Evolutionary conservation across 2,113 vertebrate species (phyloP).

Genomic region (Sturnus vulgaris): DNA sequence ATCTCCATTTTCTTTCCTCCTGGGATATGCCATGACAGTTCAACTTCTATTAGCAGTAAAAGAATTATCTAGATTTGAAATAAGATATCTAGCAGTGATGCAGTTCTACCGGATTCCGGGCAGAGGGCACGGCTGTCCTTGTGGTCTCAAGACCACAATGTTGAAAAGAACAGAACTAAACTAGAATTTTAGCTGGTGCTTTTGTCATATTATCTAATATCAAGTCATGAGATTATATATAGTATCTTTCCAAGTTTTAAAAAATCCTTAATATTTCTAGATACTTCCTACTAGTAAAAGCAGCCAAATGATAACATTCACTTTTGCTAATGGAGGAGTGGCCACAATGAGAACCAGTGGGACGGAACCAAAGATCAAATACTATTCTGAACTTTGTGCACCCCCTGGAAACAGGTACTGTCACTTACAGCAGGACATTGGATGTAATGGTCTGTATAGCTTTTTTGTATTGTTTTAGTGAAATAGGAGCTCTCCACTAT

Average conservation of each 20-base stretch:
- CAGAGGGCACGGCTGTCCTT: background rate
- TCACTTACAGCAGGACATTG: background rate
- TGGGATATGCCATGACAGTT: background rate
- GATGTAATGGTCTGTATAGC: background rate
- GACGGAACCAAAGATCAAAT: conserved; percentile 98
- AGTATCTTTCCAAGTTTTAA: background rate
- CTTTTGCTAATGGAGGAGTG: conserved; percentile 90
- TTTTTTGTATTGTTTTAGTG: background rate
- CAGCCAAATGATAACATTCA: conserved; percentile 98
- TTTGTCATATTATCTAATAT: background rate
- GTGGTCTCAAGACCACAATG: background rate
- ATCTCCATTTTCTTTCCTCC: background rate
- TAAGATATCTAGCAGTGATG: background rate
- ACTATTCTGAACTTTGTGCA: conserved; percentile 92
- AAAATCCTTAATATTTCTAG: conserved; percentile 64
- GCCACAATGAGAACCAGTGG: conserved; percentile 96
- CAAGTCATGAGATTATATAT: background rate
- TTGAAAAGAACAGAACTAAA: background rate
- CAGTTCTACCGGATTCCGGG: background rate
- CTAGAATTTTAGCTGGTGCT: background rate
- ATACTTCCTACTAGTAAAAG: conserved; percentile 90
- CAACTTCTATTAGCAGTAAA: background rate
- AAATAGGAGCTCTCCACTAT: background rate
- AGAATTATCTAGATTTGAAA: background rate
- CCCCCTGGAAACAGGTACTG: conserved; percentile 91